phyloP scores from a whole-genome alignment of 2,797 vertebrate species.

The Paratrypauchen microcephalus region DNA sequence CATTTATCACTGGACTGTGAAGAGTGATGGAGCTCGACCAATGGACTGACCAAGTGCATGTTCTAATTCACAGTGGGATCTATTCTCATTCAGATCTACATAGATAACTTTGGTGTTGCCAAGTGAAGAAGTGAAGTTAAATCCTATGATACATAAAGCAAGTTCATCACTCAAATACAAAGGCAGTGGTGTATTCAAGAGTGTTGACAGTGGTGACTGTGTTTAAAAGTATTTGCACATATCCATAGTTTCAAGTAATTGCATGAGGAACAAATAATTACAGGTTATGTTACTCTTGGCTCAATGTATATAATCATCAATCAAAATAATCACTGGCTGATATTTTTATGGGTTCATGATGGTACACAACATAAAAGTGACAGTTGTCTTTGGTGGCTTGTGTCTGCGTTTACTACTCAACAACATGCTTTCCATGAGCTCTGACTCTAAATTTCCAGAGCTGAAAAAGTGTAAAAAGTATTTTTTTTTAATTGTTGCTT shows the following conservation, averaged over 20 bases:
- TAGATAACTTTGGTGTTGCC: constrained; percentile 61
- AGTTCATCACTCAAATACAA: constrained; percentile 41
- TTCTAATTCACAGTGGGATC: constrained; percentile 67
- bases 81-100: constrained; percentile 73
- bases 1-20: constrained; percentile 65
- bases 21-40: constrained; percentile 49
- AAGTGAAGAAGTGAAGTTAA: constrained; percentile 2
- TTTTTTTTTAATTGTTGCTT: no score
- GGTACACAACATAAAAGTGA: not conserved
- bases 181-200: constrained; percentile 32
- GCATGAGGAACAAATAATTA: constrained; percentile 59
- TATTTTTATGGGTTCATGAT: no score
- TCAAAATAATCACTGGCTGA: not conserved
- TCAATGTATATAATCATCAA: not conserved
- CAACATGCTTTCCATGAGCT: not conserved
- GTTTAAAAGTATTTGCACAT: constrained; percentile 21
- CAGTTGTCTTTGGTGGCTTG: not conserved
- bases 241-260: constrained; percentile 47
- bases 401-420: not conserved
- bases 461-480: no score
- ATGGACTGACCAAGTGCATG: constrained; percentile 50
- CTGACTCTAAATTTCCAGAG: no score
- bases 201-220: constrained; percentile 9
- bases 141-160: constrained; percentile 33
- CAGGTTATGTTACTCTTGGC: constrained; percentile 34